Evolutionary conservation across 2,113 vertebrate species (phyloP).

Genomic region (Gopherus flavomarginatus): DNA sequence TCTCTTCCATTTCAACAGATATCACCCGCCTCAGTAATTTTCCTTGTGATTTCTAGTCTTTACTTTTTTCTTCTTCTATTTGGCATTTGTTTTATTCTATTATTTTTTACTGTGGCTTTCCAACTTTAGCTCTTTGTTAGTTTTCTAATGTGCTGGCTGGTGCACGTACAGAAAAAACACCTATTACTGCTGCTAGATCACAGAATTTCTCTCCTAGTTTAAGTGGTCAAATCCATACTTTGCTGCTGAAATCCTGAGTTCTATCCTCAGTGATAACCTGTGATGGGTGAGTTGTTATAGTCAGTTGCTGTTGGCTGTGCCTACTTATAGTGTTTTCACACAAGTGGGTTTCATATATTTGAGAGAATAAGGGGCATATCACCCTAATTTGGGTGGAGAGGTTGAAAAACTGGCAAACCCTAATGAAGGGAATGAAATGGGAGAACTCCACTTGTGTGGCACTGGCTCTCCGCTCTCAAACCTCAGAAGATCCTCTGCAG

Average conservation of each 20-base stretch:
- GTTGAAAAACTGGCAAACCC: background rate
- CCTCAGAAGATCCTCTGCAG: background rate
- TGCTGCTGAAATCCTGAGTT: background rate
- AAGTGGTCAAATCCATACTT: background rate
- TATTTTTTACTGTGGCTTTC: background rate
- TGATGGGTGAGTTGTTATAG: background rate
- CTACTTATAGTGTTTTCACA: background rate
- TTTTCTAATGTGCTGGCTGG: background rate
- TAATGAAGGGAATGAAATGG: background rate
- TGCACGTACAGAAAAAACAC: background rate
- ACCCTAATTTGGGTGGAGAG: background rate
- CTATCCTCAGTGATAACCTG: background rate
- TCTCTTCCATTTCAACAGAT: background rate
- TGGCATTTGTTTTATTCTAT: background rate
- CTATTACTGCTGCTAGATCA: background rate
- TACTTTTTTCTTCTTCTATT: background rate
- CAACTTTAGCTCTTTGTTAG: background rate
- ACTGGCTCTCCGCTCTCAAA: background rate
- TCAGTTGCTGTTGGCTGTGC: background rate
- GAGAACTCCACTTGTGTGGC: background rate
- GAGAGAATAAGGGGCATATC: background rate
- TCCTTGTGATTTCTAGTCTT: background rate
- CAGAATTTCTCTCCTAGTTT: background rate
- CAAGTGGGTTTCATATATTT: background rate
- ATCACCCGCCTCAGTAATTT: background rate